Evolutionary conservation across 1,140 invertebrate species (phyloP).

Genomic region (Magallana gigas): DNA sequence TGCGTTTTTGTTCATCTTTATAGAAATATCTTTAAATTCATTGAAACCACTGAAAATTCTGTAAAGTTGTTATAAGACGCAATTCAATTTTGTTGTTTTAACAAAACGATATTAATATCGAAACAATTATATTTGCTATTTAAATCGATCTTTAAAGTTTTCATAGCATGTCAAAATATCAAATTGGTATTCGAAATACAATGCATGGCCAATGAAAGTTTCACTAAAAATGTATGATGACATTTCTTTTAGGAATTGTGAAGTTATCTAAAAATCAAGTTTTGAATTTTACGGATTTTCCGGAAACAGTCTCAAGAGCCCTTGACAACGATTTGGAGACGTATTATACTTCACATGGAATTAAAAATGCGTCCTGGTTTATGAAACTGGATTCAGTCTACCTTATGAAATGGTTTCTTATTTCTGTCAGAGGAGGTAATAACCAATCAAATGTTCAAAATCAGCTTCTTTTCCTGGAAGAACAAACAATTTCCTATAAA

Average conservation of each 20-base stretch:
- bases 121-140: not conserved
- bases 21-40: too few species aligned
- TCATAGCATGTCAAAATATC: not conserved
- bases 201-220: not conserved
- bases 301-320: not conserved
- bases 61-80: not conserved
- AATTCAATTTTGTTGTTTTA: not conserved
- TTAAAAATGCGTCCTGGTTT: not conserved
- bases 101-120: not conserved
- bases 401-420: not conserved
- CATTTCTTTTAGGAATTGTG: not conserved
- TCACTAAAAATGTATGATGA: not conserved
- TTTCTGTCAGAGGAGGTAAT: not conserved
- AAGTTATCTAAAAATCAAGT: not conserved
- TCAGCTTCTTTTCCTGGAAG: not conserved
- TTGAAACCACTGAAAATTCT: too few species aligned
- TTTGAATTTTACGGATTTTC: not conserved
- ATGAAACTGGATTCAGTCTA: not conserved
- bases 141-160: not conserved
- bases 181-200: not conserved
- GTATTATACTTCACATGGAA: not conserved
- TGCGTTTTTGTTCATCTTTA: too few species aligned
- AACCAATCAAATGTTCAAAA: not conserved
- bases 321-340: not conserved
- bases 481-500: not conserved